Evolutionary conservation across 2,113 vertebrate genomes (phyloP).

Genomic region (Sitta europaea): DNA sequence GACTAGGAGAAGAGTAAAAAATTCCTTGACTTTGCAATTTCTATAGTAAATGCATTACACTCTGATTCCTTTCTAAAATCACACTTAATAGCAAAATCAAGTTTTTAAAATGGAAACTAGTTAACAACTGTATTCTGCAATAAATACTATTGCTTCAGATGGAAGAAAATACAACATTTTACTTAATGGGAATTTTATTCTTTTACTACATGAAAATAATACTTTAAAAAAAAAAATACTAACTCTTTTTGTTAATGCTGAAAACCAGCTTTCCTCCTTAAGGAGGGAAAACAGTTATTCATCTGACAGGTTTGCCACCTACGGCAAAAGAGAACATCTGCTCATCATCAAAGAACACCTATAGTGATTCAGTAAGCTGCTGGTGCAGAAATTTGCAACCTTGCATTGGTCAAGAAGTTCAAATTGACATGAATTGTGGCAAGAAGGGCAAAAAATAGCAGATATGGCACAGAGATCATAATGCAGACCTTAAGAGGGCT

Average conservation of each 20-base stretch:
- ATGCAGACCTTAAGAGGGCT: background rate
- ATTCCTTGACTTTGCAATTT: background rate
- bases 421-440: background rate
- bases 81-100: background rate
- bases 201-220: background rate
- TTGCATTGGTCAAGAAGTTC: background rate
- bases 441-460: rapidly evolving
- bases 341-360: background rate
- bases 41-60: background rate
- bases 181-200: background rate
- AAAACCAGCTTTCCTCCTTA: background rate
- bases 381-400: background rate
- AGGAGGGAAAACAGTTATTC: background rate
- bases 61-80: background rate
- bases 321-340: background rate
- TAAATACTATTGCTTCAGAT: background rate
- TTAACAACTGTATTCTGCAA: background rate
- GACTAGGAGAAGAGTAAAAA: background rate
- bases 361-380: background rate
- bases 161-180: background rate
- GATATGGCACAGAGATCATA: background rate
- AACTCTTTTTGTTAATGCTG: background rate
- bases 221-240: background rate
- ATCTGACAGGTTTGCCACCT: background rate
- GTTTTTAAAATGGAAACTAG: background rate